These are phyloP conservation scores for Campoplex nolae DNA, from an alignment of 2,888 invertebrate species.

Conservation along the genomic window DNA sequence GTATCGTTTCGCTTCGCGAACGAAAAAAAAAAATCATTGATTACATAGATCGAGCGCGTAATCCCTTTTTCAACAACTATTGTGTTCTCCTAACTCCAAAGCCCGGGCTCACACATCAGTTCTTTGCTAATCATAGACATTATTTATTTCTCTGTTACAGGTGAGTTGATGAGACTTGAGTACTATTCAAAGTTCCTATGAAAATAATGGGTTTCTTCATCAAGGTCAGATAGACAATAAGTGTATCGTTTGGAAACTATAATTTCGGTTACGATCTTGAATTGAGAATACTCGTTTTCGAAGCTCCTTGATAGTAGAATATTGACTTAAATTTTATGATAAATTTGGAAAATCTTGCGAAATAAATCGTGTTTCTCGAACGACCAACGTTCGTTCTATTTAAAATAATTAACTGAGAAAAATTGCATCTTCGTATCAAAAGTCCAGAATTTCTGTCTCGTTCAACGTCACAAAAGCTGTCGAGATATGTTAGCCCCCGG, in stretches of 20 bases:
- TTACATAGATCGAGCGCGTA: constrained; percentile 15
- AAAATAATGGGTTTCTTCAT: constrained; percentile 43
- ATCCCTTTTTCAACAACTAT: background rate
- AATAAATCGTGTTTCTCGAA: background rate
- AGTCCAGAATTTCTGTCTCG: background rate
- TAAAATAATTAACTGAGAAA: constrained; percentile 1
- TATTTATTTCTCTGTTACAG: constrained; percentile 72
- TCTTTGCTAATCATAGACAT: constrained; percentile 51
- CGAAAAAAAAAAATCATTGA: constrained; percentile 10
- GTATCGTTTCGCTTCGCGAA: background rate
- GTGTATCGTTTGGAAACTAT: constrained; percentile 5
- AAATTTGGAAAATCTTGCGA: background rate
- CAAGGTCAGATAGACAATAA: constrained; percentile 59
- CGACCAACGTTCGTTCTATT: background rate
- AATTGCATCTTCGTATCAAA: background rate
- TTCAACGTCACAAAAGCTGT: background rate
- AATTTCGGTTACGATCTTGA: constrained; percentile 16
- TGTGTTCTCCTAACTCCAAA: background rate
- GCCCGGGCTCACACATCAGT: constrained; percentile 5
- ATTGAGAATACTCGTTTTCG: background rate
- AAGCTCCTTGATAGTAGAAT: background rate
- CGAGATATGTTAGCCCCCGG: background rate
- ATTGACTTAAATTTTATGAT: too few relatives aligned
- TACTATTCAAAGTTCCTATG: constrained; percentile 25
- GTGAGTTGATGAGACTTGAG: constrained; percentile 71